Percentiles rank a stretch among this genome's conserved stretches.
phyloP scores from a whole-genome alignment of 2,888 invertebrate species.

The Dromius quadrimaculatus region DNA sequence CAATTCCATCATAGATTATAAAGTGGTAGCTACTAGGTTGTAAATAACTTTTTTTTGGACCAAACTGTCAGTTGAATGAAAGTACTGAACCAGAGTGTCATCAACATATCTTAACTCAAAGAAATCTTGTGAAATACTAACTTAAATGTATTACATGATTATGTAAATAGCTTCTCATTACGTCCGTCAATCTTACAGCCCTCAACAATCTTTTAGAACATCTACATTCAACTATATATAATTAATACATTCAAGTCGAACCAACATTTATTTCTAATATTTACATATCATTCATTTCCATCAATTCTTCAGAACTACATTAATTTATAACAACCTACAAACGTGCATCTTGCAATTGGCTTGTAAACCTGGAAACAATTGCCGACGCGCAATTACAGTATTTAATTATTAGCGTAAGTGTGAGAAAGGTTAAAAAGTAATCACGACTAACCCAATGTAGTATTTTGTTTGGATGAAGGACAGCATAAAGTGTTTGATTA shows the following conservation, averaged over 20 bases:
- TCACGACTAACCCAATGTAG: slow-evolving; percentile 13
- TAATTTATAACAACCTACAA: slow-evolving; percentile 20
- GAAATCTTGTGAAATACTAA: background rate
- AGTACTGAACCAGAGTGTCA: background rate
- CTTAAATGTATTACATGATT: background rate
- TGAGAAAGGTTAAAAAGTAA: slow-evolving; percentile 32
- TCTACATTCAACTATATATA: background rate
- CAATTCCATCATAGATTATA: too few relatives aligned
- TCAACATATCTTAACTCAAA: background rate
- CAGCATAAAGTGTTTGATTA: slow-evolving; percentile 9
- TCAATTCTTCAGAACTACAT: background rate
- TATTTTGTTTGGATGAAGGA: slow-evolving; percentile 28
- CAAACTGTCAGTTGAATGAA: slow-evolving; percentile 3
- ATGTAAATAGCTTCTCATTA: background rate
- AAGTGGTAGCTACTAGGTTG: slow-evolving; percentile 10
- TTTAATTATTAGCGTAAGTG: slow-evolving; percentile 32
- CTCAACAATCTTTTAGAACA: slow-evolving; percentile 2
- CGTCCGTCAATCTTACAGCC: slow-evolving; percentile 3
- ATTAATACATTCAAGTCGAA: slow-evolving; percentile 5
- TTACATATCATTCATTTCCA: slow-evolving; percentile 22
- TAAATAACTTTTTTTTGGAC: background rate
- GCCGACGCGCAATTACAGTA: slow-evolving; percentile 15
- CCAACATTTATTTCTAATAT: slow-evolving; percentile 10
- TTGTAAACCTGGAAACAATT: slow-evolving; percentile 28
- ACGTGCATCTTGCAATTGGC: slow-evolving; percentile 10